Percentiles rank a stretch among this genome's conserved stretches.
These are phyloP conservation scores for Drosophila mayaguana DNA, from an alignment of 2,888 invertebrate genomes.

Conservation along the genomic window DNA sequence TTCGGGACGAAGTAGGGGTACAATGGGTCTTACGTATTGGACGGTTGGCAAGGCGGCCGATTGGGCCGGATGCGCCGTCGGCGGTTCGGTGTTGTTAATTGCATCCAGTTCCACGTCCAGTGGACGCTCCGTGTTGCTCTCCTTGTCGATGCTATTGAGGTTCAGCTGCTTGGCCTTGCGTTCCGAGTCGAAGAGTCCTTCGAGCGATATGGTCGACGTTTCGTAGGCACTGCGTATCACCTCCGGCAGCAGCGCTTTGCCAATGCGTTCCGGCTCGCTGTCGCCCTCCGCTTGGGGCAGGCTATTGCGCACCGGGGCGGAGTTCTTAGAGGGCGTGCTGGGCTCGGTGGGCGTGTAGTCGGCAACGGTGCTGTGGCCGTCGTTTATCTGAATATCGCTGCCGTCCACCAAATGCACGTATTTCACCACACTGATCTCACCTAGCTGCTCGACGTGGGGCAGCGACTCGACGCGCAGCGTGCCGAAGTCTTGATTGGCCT, in stretches of 20 bases:
- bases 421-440: constrained; percentile 89
- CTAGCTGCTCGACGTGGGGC: constrained; percentile 88
- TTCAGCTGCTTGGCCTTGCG: constrained; percentile 84
- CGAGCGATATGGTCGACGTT: constrained; percentile 89
- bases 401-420: constrained; percentile 88
- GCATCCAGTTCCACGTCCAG: neutral
- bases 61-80: constrained; percentile 9
- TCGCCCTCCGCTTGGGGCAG: constrained; percentile 61
- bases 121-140: constrained; percentile 28
- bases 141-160: constrained; percentile 54
- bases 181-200: constrained; percentile 88
- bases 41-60: constrained; percentile 55
- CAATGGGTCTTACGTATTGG: constrained; percentile 83
- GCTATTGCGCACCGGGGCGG: constrained; percentile 75
- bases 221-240: constrained; percentile 85
- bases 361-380: constrained; percentile 84
- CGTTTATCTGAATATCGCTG: constrained; percentile 80
- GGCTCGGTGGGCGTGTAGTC: constrained; percentile 84
- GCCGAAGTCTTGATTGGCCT: constrained; percentile 84
- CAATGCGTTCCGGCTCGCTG: constrained; percentile 60
- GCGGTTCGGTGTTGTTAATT: constrained; percentile 12
- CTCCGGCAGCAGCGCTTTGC: constrained; percentile 82
- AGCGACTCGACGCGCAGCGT: constrained; percentile 87
- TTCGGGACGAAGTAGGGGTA: constrained; percentile 84
- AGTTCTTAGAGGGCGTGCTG: constrained; percentile 30